Conservation (phyloP, 2,797 vertebrate species). For the Mareca strepera region DNA sequence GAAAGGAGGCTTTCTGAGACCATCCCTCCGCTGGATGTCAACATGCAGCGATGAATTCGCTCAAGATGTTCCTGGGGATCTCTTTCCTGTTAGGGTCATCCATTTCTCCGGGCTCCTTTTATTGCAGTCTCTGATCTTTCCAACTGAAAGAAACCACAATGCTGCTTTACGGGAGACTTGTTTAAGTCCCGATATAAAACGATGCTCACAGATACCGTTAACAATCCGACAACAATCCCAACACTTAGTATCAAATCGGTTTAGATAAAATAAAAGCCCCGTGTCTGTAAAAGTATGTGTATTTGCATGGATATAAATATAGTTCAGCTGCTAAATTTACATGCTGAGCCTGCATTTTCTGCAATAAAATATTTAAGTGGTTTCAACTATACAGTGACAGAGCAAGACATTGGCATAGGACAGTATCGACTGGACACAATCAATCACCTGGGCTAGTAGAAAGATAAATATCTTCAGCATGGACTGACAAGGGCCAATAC, state of each 20-base stretch:
- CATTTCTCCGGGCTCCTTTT: neutral
- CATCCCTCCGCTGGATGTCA: slow-evolving; percentile 6
- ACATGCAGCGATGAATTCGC: neutral
- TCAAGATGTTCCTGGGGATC: slow-evolving; percentile 23
- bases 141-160: neutral
- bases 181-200: slow-evolving; percentile 11
- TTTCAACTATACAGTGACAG: slow-evolving; percentile 5
- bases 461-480: neutral
- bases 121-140: slow-evolving; percentile 6
- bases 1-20: slow-evolving; percentile 41
- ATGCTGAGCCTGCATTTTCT: slow-evolving; percentile 48
- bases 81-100: slow-evolving; percentile 11
- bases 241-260: neutral
- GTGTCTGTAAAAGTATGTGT: neutral
- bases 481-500: neutral
- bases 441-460: neutral
- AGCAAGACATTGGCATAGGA: slow-evolving; percentile 31
- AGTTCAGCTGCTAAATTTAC: slow-evolving; percentile 44
- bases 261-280: neutral
- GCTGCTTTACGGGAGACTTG: neutral
- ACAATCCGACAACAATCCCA: neutral
- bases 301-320: neutral
- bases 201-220: neutral
- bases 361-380: slow-evolving; percentile 71
- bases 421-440: slow-evolving; percentile 18